Conservation (phyloP, 37 sponge, comb jelly and placozoan species). For the Tethya wilhelma region DNA sequence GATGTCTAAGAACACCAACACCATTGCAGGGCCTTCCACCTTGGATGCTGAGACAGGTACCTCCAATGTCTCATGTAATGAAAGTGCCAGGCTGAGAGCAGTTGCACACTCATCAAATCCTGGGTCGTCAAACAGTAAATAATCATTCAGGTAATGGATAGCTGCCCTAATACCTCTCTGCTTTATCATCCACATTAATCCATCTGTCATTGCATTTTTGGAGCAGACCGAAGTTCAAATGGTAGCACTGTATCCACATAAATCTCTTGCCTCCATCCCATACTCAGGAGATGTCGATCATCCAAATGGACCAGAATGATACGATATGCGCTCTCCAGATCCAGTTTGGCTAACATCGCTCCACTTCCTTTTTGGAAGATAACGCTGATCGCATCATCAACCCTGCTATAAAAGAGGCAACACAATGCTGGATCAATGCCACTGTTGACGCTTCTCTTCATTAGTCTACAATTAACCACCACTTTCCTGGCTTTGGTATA, state of each 20-base stretch:
- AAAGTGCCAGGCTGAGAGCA: not conserved
- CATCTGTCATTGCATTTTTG: slow-evolving; percentile 36
- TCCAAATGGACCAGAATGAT: slow-evolving; percentile 34
- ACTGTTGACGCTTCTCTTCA: slow-evolving; percentile 18
- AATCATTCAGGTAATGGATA: slow-evolving; percentile 42
- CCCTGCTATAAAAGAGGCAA: slow-evolving; percentile 4
- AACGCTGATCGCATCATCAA: slow-evolving; percentile 17
- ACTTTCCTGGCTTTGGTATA: slow-evolving; percentile 3
- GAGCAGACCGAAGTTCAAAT: slow-evolving; percentile 32
- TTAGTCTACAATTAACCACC: slow-evolving; percentile 23
- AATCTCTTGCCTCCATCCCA: slow-evolving; percentile 8
- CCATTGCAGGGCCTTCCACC: slow-evolving; percentile 19
- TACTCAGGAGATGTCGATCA: slow-evolving; percentile 21
- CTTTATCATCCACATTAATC: slow-evolving; percentile 19
- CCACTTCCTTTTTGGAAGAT: not conserved
- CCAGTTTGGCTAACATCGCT: slow-evolving; percentile 29
- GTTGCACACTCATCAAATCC: not conserved
- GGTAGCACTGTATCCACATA: slow-evolving; percentile 19
- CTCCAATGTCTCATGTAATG: not conserved
- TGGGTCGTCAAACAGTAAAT: slow-evolving; percentile 14
- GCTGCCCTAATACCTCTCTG: not conserved
- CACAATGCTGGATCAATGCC: slow-evolving; percentile 16
- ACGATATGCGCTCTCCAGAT: slow-evolving; percentile 33
- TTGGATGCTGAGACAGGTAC: slow-evolving; percentile 31
- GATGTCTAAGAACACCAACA: slow-evolving; percentile 29